These are phyloP conservation scores for Copidosoma floridanum DNA, from an alignment of 1,140 invertebrate genomes.

Conservation along the genomic window DNA sequence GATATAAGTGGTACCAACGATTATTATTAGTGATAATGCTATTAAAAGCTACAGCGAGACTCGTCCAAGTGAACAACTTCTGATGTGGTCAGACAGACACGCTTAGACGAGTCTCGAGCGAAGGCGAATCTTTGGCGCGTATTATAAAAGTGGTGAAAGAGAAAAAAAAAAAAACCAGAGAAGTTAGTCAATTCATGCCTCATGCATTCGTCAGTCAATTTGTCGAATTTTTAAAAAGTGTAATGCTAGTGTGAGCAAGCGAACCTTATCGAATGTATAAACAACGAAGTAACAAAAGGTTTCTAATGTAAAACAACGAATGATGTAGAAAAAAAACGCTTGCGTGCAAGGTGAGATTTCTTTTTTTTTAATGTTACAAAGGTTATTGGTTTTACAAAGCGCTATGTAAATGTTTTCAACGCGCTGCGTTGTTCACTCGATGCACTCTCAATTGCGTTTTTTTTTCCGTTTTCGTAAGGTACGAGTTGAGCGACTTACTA, in stretches of 20 bases:
- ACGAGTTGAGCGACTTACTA: not conserved
- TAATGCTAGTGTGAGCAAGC: not conserved
- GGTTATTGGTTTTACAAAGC: not conserved
- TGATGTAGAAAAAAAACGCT: not conserved
- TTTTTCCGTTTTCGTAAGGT: not conserved
- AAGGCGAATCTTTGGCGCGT: slow-evolving; percentile 52
- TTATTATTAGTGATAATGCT: slow-evolving; percentile 8
- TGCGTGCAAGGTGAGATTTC: not conserved
- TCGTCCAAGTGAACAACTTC: not conserved
- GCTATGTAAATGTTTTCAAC: slow-evolving; percentile 4
- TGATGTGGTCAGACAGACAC: not conserved
- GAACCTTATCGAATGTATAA: not conserved
- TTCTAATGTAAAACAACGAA: too few relatives aligned
- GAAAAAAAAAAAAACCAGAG: slow-evolving; percentile 12
- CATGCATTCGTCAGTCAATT: slow-evolving; percentile 22
- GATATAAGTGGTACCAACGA: slow-evolving; percentile 12
- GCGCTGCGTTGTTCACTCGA: not conserved
- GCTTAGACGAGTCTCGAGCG: not conserved
- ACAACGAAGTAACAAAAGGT: slow-evolving; percentile 1
- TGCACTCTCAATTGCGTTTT: not conserved
- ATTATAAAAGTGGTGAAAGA: slow-evolving; percentile 53
- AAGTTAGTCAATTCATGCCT: slow-evolving; percentile 22
- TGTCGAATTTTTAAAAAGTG: slow-evolving; percentile 1
- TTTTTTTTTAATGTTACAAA: not conserved
- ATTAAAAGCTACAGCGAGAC: not conserved